Percentiles rank a stretch among this genome's conserved stretches.
Conservation (phyloP, 1,140 invertebrate genomes). For the Calliphora vicina region DNA sequence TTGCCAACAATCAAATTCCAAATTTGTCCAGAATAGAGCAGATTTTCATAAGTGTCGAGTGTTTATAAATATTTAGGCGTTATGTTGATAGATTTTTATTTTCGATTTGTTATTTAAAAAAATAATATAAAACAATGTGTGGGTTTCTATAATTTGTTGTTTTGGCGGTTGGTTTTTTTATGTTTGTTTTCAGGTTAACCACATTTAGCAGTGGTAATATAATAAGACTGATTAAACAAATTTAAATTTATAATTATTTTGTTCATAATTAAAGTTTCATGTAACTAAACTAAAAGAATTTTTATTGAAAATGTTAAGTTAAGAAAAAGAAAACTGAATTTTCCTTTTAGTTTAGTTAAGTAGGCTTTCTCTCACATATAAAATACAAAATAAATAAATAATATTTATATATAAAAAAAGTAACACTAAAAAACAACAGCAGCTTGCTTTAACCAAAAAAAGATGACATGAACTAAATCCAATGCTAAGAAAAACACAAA, state of each 20-base stretch:
- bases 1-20: too few relatives aligned
- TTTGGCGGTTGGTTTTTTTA: constrained; percentile 6
- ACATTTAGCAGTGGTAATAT: neutral
- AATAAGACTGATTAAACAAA: too few relatives aligned
- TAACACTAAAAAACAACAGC: neutral
- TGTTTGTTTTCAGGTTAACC: constrained; percentile 23
- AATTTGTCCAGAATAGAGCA: neutral
- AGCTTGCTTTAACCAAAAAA: constrained; percentile 27
- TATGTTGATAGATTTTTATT: constrained; percentile 24
- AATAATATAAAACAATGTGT: neutral
- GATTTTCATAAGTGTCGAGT: neutral
- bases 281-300: neutral
- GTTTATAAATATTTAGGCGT: constrained; percentile 17
- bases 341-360: constrained; percentile 10
- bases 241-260: too few relatives aligned
- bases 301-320: neutral
- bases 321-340: neutral
- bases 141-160: constrained; percentile 5
- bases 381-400: constrained; percentile 15
- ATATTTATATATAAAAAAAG: constrained; percentile 11
- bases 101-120: neutral
- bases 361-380: constrained; percentile 6
- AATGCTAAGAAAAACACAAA: neutral
- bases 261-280: neutral
- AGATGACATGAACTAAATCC: constrained; percentile 31